phyloP scores from a whole-genome alignment of 2,888 invertebrate genomes.

The Subacronicta megacephala region DNA sequence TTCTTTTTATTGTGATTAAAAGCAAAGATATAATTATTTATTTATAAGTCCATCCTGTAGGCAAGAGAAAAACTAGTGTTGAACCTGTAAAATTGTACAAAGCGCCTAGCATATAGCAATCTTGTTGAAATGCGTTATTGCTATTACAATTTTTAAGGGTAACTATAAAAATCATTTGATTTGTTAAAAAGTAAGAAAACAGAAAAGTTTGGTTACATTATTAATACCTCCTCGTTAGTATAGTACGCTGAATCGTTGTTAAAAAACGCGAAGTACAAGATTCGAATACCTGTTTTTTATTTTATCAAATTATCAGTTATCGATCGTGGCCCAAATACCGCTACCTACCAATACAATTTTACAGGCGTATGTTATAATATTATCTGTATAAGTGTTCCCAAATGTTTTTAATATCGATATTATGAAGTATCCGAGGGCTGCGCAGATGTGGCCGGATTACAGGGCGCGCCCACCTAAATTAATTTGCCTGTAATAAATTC shows the following conservation, averaged over 20 bases:
- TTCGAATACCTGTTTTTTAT: too few relatives aligned
- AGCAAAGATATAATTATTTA: slow-evolving; percentile 19
- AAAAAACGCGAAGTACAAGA: too few relatives aligned
- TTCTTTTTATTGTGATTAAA: slow-evolving; percentile 47
- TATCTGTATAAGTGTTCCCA: slow-evolving; percentile 34
- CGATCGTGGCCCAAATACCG: neutral
- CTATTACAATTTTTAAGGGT: slow-evolving; percentile 22
- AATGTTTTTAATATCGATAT: slow-evolving; percentile 69
- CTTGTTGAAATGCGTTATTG: slow-evolving; percentile 20
- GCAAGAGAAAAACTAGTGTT: neutral
- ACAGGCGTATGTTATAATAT: slow-evolving; percentile 15
- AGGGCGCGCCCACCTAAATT: slow-evolving; percentile 68
- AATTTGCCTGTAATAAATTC: slow-evolving; percentile 79
- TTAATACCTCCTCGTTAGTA: too few relatives aligned
- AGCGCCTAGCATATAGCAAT: too few relatives aligned
- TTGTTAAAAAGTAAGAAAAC: neutral
- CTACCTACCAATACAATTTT: neutral
- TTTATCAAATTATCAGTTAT: too few relatives aligned
- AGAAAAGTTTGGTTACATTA: too few relatives aligned
- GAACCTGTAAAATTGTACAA: too few relatives aligned
- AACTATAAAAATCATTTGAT: neutral
- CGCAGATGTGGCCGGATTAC: slow-evolving; percentile 75
- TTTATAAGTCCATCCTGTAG: slow-evolving; percentile 6
- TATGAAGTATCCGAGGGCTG: slow-evolving; percentile 53
- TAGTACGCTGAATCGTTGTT: too few relatives aligned